phyloP scores from a whole-genome alignment of 2,888 invertebrate species.

The Eilema griseolum region DNA sequence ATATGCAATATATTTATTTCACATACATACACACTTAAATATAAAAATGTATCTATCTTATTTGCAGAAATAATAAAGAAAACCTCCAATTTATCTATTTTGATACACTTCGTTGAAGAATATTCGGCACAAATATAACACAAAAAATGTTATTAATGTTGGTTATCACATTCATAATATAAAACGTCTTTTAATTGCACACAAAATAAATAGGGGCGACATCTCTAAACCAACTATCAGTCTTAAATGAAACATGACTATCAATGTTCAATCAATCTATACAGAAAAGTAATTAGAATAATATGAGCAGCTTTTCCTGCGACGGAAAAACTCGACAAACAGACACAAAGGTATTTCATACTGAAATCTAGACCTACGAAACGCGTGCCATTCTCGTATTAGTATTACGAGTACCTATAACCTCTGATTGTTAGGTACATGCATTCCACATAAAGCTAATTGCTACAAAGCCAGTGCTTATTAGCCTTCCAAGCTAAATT shows the following conservation, averaged over 20 bases:
- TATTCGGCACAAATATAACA: conserved; percentile 33
- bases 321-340: conserved; percentile 5
- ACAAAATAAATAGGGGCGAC: conserved; percentile 62
- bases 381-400: conserved; percentile 32
- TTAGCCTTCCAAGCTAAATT: conserved; percentile 18
- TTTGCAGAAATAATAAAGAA: background rate
- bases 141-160: background rate
- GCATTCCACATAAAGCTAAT: conserved; percentile 32
- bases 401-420: conserved; percentile 16
- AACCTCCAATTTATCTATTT: background rate
- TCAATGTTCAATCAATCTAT: conserved; percentile 53
- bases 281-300: conserved; percentile 43
- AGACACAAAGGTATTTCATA: conserved; percentile 26
- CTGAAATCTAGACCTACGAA: conserved; percentile 35
- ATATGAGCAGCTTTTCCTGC: conserved; percentile 53
- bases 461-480: conserved; percentile 34
- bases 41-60: background rate
- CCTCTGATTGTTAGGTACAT: conserved; percentile 22
- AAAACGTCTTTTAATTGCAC: conserved; percentile 57
- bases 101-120: background rate
- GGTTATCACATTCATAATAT: conserved; percentile 32
- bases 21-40: background rate
- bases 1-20: background rate
- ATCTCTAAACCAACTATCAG: conserved; percentile 72
- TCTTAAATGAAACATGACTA: conserved; percentile 75